Conservation (phyloP, 2,888 invertebrate genomes). For the Meteorus cinctellus region DNA sequence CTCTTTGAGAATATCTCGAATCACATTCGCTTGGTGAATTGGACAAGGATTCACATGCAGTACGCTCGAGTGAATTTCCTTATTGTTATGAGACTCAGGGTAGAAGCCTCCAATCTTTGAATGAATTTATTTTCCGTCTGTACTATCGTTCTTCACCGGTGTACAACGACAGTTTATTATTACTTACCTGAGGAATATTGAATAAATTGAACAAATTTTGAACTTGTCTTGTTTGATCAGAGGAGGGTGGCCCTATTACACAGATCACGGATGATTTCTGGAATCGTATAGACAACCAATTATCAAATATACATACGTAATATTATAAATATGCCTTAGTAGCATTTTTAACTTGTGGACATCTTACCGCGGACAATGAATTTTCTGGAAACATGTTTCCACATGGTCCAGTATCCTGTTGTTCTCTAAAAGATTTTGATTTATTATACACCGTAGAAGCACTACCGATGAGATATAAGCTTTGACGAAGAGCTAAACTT, state of each 20-base stretch:
- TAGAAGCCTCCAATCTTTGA: slow-evolving; percentile 84
- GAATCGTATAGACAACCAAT: too few species aligned
- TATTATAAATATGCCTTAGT: too few species aligned
- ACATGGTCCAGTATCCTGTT: too few species aligned
- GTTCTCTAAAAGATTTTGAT: too few species aligned
- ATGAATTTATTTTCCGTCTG: background rate
- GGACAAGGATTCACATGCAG: slow-evolving; percentile 86
- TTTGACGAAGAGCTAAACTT: too few species aligned
- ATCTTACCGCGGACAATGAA: too few species aligned
- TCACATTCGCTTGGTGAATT: slow-evolving; percentile 83
- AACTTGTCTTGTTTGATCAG: slow-evolving; percentile 82
- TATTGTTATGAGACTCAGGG: slow-evolving; percentile 84
- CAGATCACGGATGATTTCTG: slow-evolving; percentile 76
- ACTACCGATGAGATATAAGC: too few species aligned
- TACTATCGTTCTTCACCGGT: too few species aligned
- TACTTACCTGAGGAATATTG: slow-evolving; percentile 74
- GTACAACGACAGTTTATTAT: background rate
- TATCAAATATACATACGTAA: too few species aligned
- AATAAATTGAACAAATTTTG: slow-evolving; percentile 85
- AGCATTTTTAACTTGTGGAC: too few species aligned
- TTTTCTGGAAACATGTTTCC: too few species aligned
- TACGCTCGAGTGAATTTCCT: slow-evolving; percentile 84
- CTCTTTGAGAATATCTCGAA: slow-evolving; percentile 80
- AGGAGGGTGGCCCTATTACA: slow-evolving; percentile 84
- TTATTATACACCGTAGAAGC: too few species aligned